Conservation (phyloP, 1,140 invertebrate genomes). For the Zelostemma sp. region DNA sequence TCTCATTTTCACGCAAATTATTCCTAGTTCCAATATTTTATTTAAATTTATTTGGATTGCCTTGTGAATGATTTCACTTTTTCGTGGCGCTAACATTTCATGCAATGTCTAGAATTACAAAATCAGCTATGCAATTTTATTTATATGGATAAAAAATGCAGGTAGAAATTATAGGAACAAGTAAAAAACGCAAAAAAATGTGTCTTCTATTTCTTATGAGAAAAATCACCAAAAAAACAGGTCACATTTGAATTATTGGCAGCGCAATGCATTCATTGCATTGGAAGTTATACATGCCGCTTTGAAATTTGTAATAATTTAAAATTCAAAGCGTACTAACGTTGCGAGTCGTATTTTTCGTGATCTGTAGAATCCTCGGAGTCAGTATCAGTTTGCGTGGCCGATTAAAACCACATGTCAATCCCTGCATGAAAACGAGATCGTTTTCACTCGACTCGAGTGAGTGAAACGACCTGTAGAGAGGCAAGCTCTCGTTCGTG, state of each 20-base stretch:
- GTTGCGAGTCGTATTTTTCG: slow-evolving; percentile 20
- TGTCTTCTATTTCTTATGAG: neutral
- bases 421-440: slow-evolving; percentile 50
- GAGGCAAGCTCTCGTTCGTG: slow-evolving; percentile 62
- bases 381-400: slow-evolving; percentile 37
- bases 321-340: slow-evolving; percentile 18
- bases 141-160: no score
- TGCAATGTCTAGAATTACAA: no score
- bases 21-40: no score
- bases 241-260: neutral
- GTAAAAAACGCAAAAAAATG: neutral
- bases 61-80: no score
- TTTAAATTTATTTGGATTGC: no score
- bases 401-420: slow-evolving; percentile 45
- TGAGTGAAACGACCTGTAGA: slow-evolving; percentile 62
- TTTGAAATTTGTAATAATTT: no score
- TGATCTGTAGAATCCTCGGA: slow-evolving; percentile 28
- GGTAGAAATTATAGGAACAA: no score
- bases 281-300: no score
- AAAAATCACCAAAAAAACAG: no score
- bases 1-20: no score
- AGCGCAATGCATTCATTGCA: neutral
- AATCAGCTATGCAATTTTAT: no score
- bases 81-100: no score
- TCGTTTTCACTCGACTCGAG: slow-evolving; percentile 43